A percentile compares a stretch with the other conserved stretches of the same genome.
Evolutionary conservation across 2,797 vertebrate species (phyloP).

Genomic region (Pelodytes ibericus): DNA sequence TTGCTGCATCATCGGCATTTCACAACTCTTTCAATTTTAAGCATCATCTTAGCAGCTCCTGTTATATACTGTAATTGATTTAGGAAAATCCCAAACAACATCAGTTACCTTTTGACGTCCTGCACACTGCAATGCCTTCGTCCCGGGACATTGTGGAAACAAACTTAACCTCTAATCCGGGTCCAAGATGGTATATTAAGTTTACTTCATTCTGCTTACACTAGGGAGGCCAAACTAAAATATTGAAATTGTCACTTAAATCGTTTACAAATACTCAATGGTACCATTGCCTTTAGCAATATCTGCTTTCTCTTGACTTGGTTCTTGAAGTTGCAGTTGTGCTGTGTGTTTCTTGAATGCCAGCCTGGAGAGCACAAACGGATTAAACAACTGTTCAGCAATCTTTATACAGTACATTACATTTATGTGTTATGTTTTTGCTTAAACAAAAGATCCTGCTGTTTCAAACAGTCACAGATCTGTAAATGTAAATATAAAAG

Average conservation of each 20-base stretch:
- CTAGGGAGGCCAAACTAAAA: background rate
- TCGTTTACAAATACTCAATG: constrained; percentile 6
- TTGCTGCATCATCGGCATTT: no score
- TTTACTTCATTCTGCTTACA: background rate
- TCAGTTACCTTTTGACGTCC: no score
- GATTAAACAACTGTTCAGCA: constrained; percentile 39
- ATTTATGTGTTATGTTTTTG: constrained; percentile 15
- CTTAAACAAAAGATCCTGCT: constrained; percentile 10
- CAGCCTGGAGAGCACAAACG: constrained; percentile 26
- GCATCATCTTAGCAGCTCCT: no score
- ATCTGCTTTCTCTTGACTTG: background rate
- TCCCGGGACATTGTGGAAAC: no score
- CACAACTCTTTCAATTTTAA: no score
- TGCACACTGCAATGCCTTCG: no score
- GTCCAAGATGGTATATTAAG: no score
- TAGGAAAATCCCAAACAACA: no score
- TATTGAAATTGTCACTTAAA: background rate
- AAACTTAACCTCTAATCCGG: no score
- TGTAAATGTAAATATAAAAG: constrained; percentile 9
- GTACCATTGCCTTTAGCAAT: constrained; percentile 23
- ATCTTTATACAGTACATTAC: constrained; percentile 14
- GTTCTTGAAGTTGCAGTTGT: constrained; percentile 32
- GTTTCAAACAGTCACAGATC: constrained; percentile 6
- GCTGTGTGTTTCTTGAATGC: constrained; percentile 27
- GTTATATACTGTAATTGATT: no score